phyloP scores from a whole-genome alignment of 1,140 invertebrate species.

The Magallana ariakensis region DNA sequence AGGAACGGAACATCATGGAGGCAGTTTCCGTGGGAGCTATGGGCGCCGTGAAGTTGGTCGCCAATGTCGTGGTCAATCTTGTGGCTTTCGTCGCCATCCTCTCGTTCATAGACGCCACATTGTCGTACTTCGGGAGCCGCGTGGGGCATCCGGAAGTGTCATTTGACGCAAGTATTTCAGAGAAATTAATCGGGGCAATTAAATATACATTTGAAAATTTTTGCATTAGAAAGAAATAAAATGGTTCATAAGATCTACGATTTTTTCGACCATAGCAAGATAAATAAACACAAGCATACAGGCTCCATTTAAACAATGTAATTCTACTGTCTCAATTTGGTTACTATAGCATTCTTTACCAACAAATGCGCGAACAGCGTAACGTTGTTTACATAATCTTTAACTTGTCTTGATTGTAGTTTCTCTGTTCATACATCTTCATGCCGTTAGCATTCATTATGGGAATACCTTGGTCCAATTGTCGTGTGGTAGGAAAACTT shows the following conservation, averaged over 20 bases:
- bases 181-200: neutral
- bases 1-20: conserved; percentile 90
- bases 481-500: conserved; percentile 74
- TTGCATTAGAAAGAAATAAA: too few species aligned
- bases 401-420: conserved; percentile 66
- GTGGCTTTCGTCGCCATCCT: conserved; percentile 94
- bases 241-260: too few species aligned
- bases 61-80: conserved; percentile 94
- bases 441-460: conserved; percentile 77
- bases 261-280: too few species aligned
- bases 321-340: too few species aligned
- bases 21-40: conserved; percentile 93
- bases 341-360: too few species aligned
- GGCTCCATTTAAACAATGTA: too few species aligned
- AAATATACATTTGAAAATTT: too few species aligned
- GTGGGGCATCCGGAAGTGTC: conserved; percentile 83
- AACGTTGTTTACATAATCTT: too few species aligned
- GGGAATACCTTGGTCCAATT: conserved; percentile 75
- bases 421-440: conserved; percentile 77
- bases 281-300: too few species aligned
- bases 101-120: conserved; percentile 88
- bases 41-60: conserved; percentile 88
- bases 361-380: neutral
- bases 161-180: conserved; percentile 71
- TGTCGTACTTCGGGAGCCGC: conserved; percentile 89